Base-by-base conservation (phyloP, 2,888 invertebrate genomes). In the Ophioninae sp. region DNA sequence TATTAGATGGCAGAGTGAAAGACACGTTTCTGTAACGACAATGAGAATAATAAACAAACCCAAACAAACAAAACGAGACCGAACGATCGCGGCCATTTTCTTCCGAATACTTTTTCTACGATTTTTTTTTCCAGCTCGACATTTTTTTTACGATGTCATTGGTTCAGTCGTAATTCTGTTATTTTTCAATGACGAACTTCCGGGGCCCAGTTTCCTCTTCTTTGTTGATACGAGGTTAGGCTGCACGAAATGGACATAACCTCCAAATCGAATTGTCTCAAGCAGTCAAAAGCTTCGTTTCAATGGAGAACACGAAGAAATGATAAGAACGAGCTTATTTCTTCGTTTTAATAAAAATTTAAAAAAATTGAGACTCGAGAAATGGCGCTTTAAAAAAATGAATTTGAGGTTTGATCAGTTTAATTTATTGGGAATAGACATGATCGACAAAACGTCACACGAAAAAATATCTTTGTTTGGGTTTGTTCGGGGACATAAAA, bases 1-100 rank as follows among this genome's bases (percentile, higher is more conserved):
- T 90, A 89, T 89, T 89, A 89, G 89, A 88, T 84, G 83, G 59
- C 83, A 61, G 51, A 65, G 72, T 77, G 30, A 67, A 81, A 84
- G 83, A 81, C 83, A 84, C 81, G 81, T 75, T 83, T 74, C 44
- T 74, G 71, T 72, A 65, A 51, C 58, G 71, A 51, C 59, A 44
- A 68, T 23, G 65, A 17, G 41, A 41, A 41, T 0, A 3, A 41
- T n/a, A n/a, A n/a, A n/a, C n/a, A n/a, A n/a, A n/a, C n/a, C n/a
- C n/a, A n/a, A n/a, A n/a, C n/a, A n/a, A n/a, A n/a, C n/a, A n/a
- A n/a, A 41, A 30, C 73, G 63, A 74, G 68, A 80, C 64, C 9
- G 61, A 74, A 79, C 30, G 64, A 41, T 44, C 58, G 37, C 68
- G 56, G 41, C 56, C 41, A n/a, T 17, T 41, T 44, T 30, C 44